Percentiles rank a stretch among this genome's conserved stretches.
These are phyloP conservation scores for Brachyalestes nurse DNA, from an alignment of 2,797 vertebrate species.

Conservation along the genomic window DNA sequence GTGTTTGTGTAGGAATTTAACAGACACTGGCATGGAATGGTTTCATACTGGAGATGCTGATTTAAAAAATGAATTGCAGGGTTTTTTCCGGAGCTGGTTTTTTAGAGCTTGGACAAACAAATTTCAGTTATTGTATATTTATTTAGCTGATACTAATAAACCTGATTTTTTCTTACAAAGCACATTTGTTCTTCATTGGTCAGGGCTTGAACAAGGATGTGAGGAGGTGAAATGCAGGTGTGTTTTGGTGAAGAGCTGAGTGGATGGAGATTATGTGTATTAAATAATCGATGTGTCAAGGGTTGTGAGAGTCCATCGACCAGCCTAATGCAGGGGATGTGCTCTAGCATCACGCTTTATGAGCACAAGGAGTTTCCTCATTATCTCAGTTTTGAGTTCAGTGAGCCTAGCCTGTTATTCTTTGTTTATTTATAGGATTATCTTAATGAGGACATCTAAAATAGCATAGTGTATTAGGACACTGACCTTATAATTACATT, in stretches of 20 bases:
- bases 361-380: neutral
- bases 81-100: too few relatives aligned
- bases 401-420: neutral
- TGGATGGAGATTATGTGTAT: conserved; percentile 51
- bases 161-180: neutral
- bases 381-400: conserved; percentile 11
- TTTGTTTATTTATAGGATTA: conserved; percentile 30
- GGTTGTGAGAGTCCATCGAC: conserved; percentile 70
- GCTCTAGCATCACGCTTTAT: conserved; percentile 13
- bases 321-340: conserved; percentile 56
- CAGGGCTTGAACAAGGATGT: neutral
- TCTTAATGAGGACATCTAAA: conserved; percentile 18
- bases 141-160: neutral
- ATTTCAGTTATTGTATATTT: too few relatives aligned
- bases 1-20: too few relatives aligned
- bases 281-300: conserved; percentile 69
- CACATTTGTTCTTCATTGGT: neutral
- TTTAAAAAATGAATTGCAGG: too few relatives aligned
- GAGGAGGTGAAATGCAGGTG: conserved; percentile 34
- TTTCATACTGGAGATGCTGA: too few relatives aligned
- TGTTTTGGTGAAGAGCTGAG: conserved; percentile 25
- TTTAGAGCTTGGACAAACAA: too few relatives aligned
- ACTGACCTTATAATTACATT: neutral
- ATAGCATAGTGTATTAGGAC: neutral
- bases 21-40: too few relatives aligned